Percentiles rank a stretch among this genome's conserved stretches.
phyloP scores from a whole-genome alignment of 2,888 invertebrate species.

The Chironomus tentans region DNA sequence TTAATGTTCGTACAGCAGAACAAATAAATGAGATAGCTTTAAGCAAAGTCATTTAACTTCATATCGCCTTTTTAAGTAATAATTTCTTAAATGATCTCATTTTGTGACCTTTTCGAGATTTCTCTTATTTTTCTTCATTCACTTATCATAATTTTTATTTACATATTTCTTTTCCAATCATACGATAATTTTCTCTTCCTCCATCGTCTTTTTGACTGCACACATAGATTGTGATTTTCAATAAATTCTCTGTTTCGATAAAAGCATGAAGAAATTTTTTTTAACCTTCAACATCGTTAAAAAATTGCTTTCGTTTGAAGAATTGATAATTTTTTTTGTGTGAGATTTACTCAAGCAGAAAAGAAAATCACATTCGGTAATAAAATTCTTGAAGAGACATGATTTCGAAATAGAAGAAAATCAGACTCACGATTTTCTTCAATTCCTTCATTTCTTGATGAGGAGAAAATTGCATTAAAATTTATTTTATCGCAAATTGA shows the following conservation, averaged over 20 bases:
- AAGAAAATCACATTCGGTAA: not conserved
- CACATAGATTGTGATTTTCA: not conserved
- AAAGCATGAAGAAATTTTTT: not conserved
- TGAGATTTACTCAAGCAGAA: not conserved
- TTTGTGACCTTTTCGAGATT: not conserved
- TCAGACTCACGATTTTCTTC: no score
- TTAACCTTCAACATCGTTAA: not conserved
- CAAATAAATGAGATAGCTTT: not conserved
- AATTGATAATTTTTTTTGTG: constrained; percentile 3
- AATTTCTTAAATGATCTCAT: not conserved
- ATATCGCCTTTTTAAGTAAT: not conserved
- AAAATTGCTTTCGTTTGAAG: constrained; percentile 1
- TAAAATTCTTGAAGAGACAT: not conserved
- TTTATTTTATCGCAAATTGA: no score
- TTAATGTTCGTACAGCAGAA: no score
- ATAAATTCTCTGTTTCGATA: not conserved
- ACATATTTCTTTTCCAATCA: no score
- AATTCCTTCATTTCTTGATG: no score
- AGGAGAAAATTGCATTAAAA: no score
- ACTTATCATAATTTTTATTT: no score
- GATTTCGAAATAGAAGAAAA: no score
- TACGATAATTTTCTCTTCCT: no score
- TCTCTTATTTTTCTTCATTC: not conserved
- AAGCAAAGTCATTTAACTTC: not conserved
- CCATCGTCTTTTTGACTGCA: no score